Evolutionary conservation across 2,113 vertebrate genomes (phyloP).

Genomic region (Daubentonia madagascariensis): DNA sequence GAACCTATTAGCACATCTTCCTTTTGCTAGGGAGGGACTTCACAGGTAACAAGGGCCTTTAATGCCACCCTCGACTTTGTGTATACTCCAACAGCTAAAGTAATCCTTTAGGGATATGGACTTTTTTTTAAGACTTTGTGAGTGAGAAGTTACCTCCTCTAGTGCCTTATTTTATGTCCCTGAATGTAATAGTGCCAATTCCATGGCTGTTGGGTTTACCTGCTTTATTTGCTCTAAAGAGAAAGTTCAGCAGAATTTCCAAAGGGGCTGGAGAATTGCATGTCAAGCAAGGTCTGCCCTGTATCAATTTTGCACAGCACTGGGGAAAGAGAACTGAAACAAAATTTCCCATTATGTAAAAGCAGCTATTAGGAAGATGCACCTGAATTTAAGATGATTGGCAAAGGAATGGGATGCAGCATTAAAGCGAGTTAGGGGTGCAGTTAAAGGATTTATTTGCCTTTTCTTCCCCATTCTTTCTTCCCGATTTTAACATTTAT

Average conservation of each 20-base stretch:
- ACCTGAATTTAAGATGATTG: slow-evolving; percentile 25
- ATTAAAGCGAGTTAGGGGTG: not conserved
- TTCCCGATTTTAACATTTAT: not conserved
- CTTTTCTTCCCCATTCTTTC: not conserved
- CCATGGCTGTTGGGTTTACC: slow-evolving; percentile 79
- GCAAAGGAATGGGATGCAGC: not conserved
- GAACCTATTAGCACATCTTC: not conserved
- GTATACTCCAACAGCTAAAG: slow-evolving; percentile 57
- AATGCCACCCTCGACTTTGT: slow-evolving; percentile 69
- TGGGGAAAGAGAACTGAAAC: slow-evolving; percentile 54
- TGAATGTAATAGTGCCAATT: slow-evolving; percentile 78
- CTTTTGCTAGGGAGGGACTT: slow-evolving; percentile 3
- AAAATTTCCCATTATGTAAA: slow-evolving; percentile 53
- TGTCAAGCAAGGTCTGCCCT: slow-evolving; percentile 54
- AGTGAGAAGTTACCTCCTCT: slow-evolving; percentile 77
- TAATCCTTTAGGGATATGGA: slow-evolving; percentile 56
- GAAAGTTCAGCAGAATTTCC: slow-evolving; percentile 83
- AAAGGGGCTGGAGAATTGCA: slow-evolving; percentile 68
- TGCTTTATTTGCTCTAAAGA: slow-evolving; percentile 81
- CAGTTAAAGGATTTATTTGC: not conserved
- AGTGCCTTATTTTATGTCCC: slow-evolving; percentile 72
- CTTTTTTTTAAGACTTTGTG: slow-evolving; percentile 65
- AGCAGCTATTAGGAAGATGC: slow-evolving; percentile 50
- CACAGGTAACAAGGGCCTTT: slow-evolving; percentile 62
- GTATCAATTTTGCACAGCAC: slow-evolving; percentile 51